Evolutionary conservation across 2,113 vertebrate genomes (phyloP).

Genomic region (Carettochelys insculpta): DNA sequence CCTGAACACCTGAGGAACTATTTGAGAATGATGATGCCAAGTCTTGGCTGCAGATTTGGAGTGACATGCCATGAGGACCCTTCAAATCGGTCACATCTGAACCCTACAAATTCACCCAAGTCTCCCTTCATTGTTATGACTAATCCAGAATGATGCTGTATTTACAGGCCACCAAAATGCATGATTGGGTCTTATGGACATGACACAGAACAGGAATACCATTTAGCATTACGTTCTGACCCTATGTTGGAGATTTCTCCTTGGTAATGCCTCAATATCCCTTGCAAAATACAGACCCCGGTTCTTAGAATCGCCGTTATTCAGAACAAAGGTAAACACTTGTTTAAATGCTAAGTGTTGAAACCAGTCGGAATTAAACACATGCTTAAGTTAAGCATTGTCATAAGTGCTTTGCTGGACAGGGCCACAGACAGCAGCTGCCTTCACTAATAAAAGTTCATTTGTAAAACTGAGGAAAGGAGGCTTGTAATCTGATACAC

Average conservation of each 20-base stretch:
- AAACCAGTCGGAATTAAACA: neutral
- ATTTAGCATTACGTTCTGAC: no score
- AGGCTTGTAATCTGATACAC: neutral
- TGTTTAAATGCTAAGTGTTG: no score
- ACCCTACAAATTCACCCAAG: neutral
- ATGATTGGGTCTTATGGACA: neutral
- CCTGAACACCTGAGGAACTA: no score
- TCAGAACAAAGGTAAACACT: neutral
- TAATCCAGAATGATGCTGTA: neutral
- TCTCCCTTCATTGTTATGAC: constrained; percentile 8
- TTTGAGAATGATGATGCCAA: no score
- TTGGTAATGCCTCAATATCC: neutral
- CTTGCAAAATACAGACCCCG: neutral
- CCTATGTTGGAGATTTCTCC: neutral
- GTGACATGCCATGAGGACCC: no score
- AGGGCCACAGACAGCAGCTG: neutral
- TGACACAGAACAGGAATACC: no score
- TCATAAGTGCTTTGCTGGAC: neutral
- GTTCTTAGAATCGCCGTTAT: neutral
- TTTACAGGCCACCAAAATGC: neutral
- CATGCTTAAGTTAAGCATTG: neutral
- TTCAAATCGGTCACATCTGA: neutral
- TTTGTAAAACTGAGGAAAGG: neutral
- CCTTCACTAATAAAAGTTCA: neutral
- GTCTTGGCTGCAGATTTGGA: no score